Evolutionary conservation across 2,797 vertebrate species (phyloP), one percentile per base, ranked within the genome.

Genomic region (Helostoma temminkii): DNA sequence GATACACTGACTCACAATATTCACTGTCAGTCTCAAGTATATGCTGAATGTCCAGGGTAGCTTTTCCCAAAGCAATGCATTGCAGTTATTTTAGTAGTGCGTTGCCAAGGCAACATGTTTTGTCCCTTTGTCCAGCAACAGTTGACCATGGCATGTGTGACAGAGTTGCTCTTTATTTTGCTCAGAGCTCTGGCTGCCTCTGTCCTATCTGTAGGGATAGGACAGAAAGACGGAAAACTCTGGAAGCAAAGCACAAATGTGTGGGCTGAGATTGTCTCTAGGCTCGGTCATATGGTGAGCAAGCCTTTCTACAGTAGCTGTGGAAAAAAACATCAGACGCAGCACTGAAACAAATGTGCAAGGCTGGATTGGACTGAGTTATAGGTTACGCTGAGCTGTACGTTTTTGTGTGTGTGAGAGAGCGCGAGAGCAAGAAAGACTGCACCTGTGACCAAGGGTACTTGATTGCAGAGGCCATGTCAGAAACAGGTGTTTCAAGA

Each of bases 81-180:
- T 32, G 15, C 57, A 75, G 75, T 77, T 71, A 77, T 85, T 84
- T 84, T 72, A 79, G 80, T 26, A 62, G 30, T 57, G 60, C 1
- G 80, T 91, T 89, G 64, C 84, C 86, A 72, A 66, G 85, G 87
- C 57, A 83, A 90, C 89, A 36, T 64, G 86, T 86, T 93, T 86
- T 86, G 83, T 88, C 81, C 76, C 78, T 88, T 91, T 90, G 90
- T 92, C 74, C 77, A 53, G 45, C 64, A 57, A 77, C 71, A 71
- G 73, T 87, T 83, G 62, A 78, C 83, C 68, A 64, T 64, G 83
- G 82, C 77, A 71, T 87, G 81, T 80, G 64, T 68, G 66, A 71
- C 71, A 79, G 70, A 75, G 70, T 76, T 71, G 69, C 78, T 76
- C 66, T 80, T 50, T 66, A 73, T 82, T 82, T 66, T 83, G 80